phyloP scores from a whole-genome alignment of 2,113 vertebrate species.

The Brienomyrus longianalis region DNA sequence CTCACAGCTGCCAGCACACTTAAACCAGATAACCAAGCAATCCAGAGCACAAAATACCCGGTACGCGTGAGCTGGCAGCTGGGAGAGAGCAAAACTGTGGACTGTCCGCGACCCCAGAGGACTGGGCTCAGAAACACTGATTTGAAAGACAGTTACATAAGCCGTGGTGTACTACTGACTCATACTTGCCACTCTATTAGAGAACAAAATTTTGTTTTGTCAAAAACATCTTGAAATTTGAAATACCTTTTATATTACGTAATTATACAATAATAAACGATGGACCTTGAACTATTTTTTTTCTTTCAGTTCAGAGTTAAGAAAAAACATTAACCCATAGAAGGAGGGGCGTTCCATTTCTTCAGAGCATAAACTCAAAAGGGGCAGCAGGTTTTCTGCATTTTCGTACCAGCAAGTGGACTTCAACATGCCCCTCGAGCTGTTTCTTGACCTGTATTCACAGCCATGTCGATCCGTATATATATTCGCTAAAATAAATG shows the following conservation, averaged over 20 bases:
- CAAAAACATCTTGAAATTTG: neutral
- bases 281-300: neutral
- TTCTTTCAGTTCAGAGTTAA: neutral
- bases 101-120: neutral
- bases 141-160: neutral
- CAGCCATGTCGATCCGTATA: constrained; percentile 74
- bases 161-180: neutral
- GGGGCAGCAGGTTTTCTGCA: neutral
- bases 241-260: neutral
- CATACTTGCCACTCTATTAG: neutral
- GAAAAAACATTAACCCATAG: neutral
- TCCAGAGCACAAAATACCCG: neutral
- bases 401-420: neutral
- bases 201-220: neutral
- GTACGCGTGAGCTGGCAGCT: neutral
- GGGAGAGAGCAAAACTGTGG: neutral
- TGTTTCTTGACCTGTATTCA: constrained; percentile 75
- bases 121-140: neutral
- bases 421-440: constrained; percentile 55
- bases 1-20: neutral
- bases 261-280: neutral
- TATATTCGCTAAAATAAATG: constrained; percentile 67
- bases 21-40: neutral
- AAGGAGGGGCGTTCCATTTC: neutral
- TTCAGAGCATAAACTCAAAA: neutral